These are phyloP conservation scores for Antedon mediterranea DNA, from an alignment of 53 echinoderm and acorn worm genomes.

Conservation along the genomic window DNA sequence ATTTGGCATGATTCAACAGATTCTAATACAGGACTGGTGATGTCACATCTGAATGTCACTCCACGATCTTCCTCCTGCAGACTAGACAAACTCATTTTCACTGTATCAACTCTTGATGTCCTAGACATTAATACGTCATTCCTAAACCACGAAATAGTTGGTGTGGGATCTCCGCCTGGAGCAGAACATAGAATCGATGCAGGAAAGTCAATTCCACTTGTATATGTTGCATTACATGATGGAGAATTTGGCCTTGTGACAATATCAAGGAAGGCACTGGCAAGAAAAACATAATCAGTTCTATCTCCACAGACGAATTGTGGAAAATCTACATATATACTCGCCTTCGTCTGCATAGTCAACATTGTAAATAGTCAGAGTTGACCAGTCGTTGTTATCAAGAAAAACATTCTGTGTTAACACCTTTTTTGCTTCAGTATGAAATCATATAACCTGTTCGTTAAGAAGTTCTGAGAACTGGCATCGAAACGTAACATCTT, in stretches of 20 bases:
- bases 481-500: neutral
- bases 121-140: neutral
- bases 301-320: neutral
- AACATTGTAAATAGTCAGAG: neutral
- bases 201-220: neutral
- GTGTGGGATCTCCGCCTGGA: neutral
- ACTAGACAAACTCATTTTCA: neutral
- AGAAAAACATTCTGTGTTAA: neutral
- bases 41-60: neutral
- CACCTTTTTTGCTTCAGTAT: neutral
- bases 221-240: neutral
- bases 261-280: neutral
- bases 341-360: neutral
- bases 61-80: neutral
- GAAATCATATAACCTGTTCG: neutral
- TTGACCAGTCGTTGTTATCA: neutral
- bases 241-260: neutral
- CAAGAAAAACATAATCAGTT: too few relatives aligned
- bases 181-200: neutral
- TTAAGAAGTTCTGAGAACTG: neutral
- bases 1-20: neutral
- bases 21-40: neutral
- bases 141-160: neutral
- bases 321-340: neutral
- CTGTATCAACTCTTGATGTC: neutral